phyloP scores from a whole-genome alignment of 1,140 invertebrate genomes.

The Procambarus virginalis region DNA sequence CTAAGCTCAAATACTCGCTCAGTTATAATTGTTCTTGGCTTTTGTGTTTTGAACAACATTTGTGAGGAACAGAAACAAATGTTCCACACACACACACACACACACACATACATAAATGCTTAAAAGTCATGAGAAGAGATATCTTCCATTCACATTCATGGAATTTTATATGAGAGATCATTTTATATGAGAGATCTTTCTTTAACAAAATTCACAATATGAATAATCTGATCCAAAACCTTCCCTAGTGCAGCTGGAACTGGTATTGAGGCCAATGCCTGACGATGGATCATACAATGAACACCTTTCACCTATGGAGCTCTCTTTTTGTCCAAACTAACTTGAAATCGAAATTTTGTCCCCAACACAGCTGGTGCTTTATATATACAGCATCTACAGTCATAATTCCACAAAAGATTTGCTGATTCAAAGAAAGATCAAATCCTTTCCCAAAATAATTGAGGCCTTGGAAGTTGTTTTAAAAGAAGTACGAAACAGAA shows the following conservation, averaged over 20 bases:
- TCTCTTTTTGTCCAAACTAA: slow-evolving; percentile 8
- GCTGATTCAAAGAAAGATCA: slow-evolving; percentile 15
- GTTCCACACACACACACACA: too few species aligned
- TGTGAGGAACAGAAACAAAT: too few species aligned
- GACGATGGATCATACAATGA: slow-evolving; percentile 1
- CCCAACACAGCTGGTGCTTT: background rate
- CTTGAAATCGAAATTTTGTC: slow-evolving; percentile 16
- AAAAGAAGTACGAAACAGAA: slow-evolving; percentile 7
- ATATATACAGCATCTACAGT: background rate
- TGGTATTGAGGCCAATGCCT: slow-evolving; percentile 15
- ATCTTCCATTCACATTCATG: too few species aligned
- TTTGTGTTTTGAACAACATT: background rate
- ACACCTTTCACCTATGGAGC: slow-evolving; percentile 21
- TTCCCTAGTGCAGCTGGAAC: slow-evolving; percentile 1
- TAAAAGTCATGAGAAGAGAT: background rate
- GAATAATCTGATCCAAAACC: background rate
- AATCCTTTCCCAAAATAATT: slow-evolving; percentile 4
- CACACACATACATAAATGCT: background rate
- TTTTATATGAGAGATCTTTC: background rate
- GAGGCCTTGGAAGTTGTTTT: slow-evolving; percentile 11
- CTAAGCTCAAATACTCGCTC: slow-evolving; percentile 23
- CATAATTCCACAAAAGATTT: slow-evolving; percentile 18
- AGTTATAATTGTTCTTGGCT: slow-evolving; percentile 35
- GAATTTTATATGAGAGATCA: too few species aligned
- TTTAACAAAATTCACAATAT: background rate